phyloP scores from a whole-genome alignment of 2,797 vertebrate genomes.

The Clamator glandarius region DNA sequence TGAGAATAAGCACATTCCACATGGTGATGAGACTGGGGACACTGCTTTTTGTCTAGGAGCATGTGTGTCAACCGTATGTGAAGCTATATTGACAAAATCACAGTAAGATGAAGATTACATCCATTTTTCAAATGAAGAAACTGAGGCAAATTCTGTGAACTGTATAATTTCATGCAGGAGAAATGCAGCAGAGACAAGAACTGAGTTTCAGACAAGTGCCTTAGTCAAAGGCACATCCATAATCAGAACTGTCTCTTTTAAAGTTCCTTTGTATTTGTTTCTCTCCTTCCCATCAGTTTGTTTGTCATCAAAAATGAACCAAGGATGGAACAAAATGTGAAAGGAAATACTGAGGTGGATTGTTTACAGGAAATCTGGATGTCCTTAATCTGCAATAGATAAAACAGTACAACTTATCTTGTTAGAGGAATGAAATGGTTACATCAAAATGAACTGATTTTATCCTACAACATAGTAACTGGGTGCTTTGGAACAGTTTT shows the following conservation, averaged over 20 bases:
- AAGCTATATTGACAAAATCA: not conserved
- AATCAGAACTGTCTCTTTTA: slow-evolving; percentile 12
- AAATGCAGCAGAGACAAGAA: not conserved
- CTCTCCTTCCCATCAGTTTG: not conserved
- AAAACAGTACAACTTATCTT: not conserved
- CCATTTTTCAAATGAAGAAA: not conserved
- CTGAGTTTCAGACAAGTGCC: not conserved
- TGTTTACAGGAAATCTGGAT: not conserved
- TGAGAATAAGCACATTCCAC: not conserved
- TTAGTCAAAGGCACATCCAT: not conserved
- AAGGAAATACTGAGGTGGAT: not conserved
- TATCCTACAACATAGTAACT: not conserved
- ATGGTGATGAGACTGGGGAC: not conserved
- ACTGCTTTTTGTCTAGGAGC: not conserved
- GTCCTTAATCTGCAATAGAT: not conserved
- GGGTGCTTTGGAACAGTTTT: not conserved
- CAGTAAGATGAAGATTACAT: not conserved
- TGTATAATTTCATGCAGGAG: not conserved
- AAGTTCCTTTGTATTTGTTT: not conserved
- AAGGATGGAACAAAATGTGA: not conserved
- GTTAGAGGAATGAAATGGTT: not conserved
- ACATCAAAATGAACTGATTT: not conserved
- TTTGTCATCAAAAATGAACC: not conserved
- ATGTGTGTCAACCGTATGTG: not conserved
- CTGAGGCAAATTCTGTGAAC: not conserved